A percentile compares a stretch with the other conserved stretches of the same genome.
phyloP scores from a whole-genome alignment of 2,797 vertebrate genomes.

The Periparus ater region DNA sequence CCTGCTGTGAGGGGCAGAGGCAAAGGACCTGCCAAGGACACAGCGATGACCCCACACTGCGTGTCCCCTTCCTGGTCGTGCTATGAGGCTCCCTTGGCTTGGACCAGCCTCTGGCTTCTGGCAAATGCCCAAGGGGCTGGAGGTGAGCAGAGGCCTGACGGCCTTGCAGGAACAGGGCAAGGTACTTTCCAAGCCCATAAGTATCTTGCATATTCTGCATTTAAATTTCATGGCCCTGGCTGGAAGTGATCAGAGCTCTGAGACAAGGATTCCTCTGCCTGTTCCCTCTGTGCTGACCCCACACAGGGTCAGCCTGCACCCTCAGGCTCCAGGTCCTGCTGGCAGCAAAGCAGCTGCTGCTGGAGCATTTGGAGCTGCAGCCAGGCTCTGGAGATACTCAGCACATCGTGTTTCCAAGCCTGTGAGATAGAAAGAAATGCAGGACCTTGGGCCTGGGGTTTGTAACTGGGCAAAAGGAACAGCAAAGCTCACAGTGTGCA shows the following conservation, averaged over 20 bases:
- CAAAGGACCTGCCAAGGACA: background rate
- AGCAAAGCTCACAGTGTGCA: fast-evolving
- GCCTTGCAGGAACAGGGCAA: background rate
- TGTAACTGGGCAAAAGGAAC: background rate
- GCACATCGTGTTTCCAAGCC: fast-evolving
- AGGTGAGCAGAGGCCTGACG: background rate
- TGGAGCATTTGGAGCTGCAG: background rate
- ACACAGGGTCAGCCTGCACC: background rate
- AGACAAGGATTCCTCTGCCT: background rate
- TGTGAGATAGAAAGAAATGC: background rate
- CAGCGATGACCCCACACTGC: fast-evolving
- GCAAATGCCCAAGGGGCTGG: background rate
- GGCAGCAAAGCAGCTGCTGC: background rate
- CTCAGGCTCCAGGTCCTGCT: background rate
- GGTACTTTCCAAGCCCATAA: background rate
- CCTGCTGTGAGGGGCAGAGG: background rate
- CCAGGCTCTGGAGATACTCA: background rate
- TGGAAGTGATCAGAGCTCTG: background rate
- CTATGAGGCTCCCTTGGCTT: fast-evolving
- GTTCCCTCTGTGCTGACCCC: background rate
- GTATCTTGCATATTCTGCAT: background rate
- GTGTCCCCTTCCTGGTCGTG: background rate
- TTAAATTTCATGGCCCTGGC: background rate
- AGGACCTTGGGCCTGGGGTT: background rate
- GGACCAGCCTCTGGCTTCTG: background rate